A percentile compares a stretch with the other conserved stretches of the same genome.
Evolutionary conservation across 2,113 vertebrate species (phyloP).

Genomic region (Pelvicachromis taeniatus): DNA sequence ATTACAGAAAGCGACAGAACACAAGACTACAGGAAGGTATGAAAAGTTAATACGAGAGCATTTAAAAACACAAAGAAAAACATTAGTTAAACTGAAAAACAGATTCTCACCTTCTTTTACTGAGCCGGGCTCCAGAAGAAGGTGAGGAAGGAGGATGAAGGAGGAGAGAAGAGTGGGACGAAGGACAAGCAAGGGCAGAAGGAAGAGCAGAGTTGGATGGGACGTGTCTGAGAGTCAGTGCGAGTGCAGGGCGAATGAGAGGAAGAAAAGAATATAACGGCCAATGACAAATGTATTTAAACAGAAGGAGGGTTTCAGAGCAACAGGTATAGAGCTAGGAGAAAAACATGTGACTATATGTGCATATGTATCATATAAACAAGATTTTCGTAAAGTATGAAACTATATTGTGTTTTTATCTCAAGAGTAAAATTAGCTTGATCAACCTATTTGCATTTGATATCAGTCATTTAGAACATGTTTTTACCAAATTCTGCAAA

Average conservation of each 20-base stretch:
- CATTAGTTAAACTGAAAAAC: background rate
- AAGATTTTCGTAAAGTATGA: background rate
- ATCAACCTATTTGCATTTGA: background rate
- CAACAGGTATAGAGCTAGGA: background rate
- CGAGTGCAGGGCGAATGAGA: conserved; percentile 12
- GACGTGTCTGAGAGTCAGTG: conserved; percentile 42
- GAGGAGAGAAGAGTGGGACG: conserved; percentile 41
- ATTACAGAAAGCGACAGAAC: background rate
- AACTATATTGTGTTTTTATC: background rate
- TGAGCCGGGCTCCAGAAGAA: conserved; percentile 51
- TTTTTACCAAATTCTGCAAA: background rate
- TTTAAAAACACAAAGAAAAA: background rate
- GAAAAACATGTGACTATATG: background rate
- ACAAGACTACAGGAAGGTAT: background rate
- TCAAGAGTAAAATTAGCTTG: background rate
- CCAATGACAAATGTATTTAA: background rate
- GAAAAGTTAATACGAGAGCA: background rate
- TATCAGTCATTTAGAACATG: background rate
- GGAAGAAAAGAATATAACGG: background rate
- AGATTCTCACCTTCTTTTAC: conserved; percentile 61
- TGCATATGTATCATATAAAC: background rate
- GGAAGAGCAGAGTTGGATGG: conserved; percentile 36
- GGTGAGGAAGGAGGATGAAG: conserved; percentile 50
- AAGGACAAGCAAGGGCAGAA: conserved; percentile 52
- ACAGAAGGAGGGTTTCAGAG: background rate